Conservation (phyloP, 2,888 invertebrate genomes). For the Doris montereyensis region DNA sequence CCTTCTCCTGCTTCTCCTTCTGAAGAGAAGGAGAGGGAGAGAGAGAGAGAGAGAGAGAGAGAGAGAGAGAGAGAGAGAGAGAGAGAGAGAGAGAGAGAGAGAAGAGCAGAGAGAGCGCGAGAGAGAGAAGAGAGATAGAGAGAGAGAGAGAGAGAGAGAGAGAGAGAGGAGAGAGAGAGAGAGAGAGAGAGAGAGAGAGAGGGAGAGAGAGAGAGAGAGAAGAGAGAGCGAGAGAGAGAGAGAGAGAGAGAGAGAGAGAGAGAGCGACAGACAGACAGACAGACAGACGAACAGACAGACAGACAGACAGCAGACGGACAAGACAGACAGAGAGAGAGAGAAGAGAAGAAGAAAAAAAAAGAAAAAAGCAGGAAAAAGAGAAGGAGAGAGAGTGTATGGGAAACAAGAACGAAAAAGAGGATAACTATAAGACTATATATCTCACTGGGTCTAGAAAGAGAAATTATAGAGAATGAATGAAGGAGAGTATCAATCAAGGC, state of each 20-base stretch:
- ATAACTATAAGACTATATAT: background rate
- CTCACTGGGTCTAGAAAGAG: background rate
- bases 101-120: no score
- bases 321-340: background rate
- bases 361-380: constrained; percentile 2
- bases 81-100: no score
- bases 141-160: no score
- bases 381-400: background rate
- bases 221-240: no score
- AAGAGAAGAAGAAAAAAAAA: background rate
- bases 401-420: background rate
- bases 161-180: background rate
- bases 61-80: no score
- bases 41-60: constrained; percentile 8
- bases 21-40: background rate
- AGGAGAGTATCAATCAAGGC: no score
- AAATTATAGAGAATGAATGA: no score
- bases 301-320: no score
- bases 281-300: no score
- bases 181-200: constrained; percentile 11
- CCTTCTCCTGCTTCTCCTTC: background rate
- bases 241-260: no score
- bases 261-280: no score
- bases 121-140: no score
- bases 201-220: background rate